Evolutionary conservation across 2,888 invertebrate species (phyloP), one percentile per base, ranked within the genome.

Genomic region (Plusia festucae): DNA sequence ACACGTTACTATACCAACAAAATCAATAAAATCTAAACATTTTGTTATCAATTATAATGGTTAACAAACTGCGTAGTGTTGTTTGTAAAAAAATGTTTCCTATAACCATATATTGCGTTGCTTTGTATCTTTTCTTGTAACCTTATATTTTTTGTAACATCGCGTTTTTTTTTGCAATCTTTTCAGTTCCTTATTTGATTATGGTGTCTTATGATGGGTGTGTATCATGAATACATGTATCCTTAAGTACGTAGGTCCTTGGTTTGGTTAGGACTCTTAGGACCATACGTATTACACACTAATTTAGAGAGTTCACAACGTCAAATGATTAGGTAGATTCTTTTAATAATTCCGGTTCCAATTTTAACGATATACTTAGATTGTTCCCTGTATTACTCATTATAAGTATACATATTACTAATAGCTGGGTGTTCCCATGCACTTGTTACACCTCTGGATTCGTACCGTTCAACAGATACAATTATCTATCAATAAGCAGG

Each of bases 81-180:
- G 56, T 49, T 46, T 59, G 27, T 22, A 54, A 49, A 65, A 58
- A 63, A 56, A 11, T 51, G 4, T 32, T 59, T 49, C 59, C 32
- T 63, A 46, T 63, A 53, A 51, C 56, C 44, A 44, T 54, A 24
- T 70, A 40, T 46, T 70, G 56, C 34, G 51, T 54, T 34, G 30
- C 16, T 16, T 49, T 44, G 53, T 40, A 56, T 13, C 57, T 58
- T 46, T 58, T 34, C 58, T 24, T 60, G 57, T 52, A 30, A 30
- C 15, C 24, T 34, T 49, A 46, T 13, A 20, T 59, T 22, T 64
- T 53, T 51, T 57, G 9, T 34, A 58, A 30, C 40, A 15, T 40
- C n/a, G 40, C 4, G n/a, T 34, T 34, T n/a, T n/a, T 40, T 40
- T 40, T 40, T 40, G 40, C n/a, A 40, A n/a, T n/a, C 40, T n/a